phyloP scores from a whole-genome alignment of 2,888 invertebrate species.

The Hoplodrina ambigua region DNA sequence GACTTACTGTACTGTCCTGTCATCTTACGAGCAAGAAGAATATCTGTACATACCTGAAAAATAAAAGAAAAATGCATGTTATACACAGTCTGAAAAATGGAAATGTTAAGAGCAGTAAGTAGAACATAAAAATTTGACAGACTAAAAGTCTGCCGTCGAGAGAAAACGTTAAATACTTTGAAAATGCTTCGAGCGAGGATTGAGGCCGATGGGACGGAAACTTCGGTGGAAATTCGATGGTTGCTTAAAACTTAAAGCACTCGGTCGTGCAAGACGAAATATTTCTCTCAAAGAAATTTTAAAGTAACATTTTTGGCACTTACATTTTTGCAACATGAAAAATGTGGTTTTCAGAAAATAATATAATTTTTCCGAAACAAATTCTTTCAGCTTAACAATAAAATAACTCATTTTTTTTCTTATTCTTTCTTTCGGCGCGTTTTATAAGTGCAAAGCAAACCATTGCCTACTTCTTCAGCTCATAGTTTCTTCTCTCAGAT shows the following conservation, averaged over 20 bases:
- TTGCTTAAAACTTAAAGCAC: slow-evolving; percentile 67
- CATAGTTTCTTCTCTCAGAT: not conserved
- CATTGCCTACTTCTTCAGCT: not conserved
- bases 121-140: slow-evolving; percentile 30
- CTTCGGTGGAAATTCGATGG: slow-evolving; percentile 70
- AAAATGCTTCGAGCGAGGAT: slow-evolving; percentile 61
- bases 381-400: not conserved
- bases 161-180: slow-evolving; percentile 58
- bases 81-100: slow-evolving; percentile 14
- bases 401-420: not conserved
- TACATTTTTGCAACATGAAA: slow-evolving; percentile 23
- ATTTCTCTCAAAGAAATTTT: slow-evolving; percentile 33
- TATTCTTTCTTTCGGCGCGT: too few species aligned
- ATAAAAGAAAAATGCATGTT: slow-evolving; percentile 18
- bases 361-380: not conserved
- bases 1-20: slow-evolving; percentile 39
- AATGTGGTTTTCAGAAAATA: slow-evolving; percentile 7
- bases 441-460: not conserved
- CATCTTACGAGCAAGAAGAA: slow-evolving; percentile 23
- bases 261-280: slow-evolving; percentile 46
- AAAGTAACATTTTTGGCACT: slow-evolving; percentile 25
- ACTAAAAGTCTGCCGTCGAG: slow-evolving; percentile 39
- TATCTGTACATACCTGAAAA: slow-evolving; percentile 61
- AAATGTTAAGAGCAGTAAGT: slow-evolving; percentile 23
- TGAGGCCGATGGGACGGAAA: slow-evolving; percentile 65